Evolutionary conservation across 2,888 invertebrate genomes (phyloP), one percentile per base, ranked within the genome.

Genomic region (Agriopis leucophaearia): DNA sequence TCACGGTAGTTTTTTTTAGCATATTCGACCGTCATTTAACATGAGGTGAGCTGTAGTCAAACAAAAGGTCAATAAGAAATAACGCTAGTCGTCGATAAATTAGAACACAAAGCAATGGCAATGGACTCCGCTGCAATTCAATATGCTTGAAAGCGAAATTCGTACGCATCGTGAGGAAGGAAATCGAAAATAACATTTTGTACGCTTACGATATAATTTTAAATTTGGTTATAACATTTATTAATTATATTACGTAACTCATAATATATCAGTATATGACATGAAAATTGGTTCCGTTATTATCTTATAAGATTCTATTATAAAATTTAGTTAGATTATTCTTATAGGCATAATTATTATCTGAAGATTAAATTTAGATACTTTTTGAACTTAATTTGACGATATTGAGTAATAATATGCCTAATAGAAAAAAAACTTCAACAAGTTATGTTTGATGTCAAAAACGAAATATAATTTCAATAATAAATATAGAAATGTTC

Each of bases 141-240:
- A 80, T 78, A 81, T 77, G 78, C 80, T 86, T 77, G 88, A 90
- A 91, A 90, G 89, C 86, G 90, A 91, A 90, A 91, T 86, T 83
- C 78, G 75, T 83, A 83, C 72, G 78, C 78, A 80, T 75, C 80
- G 77, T 60, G 56, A 56, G 64, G 44, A 79, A 79, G 80, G 83
- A 88, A 89, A 89, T 79, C 81, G 85, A 88, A 85, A 88, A 80
- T 82, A 36, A 44, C 60, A 57, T 52, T 45, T 16, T 1, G 0
- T 27, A 57, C 36, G 57, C 27, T 27, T 27, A 45, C 44, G n/a
- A n/a, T n/a, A 57, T 57, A 13, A 57, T 27, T 7, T 16, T 38
- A 3, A 16, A 54, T 10, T 15, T 38, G 27, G 27, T 27, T 27
- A 27, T 27, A 27, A 27, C 27, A 27, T 27, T 27, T 27, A 27